Percentiles rank a stretch among this genome's conserved stretches.
These are phyloP conservation scores for Rynchops niger DNA, from an alignment of 2,113 vertebrate species.

Conservation along the genomic window DNA sequence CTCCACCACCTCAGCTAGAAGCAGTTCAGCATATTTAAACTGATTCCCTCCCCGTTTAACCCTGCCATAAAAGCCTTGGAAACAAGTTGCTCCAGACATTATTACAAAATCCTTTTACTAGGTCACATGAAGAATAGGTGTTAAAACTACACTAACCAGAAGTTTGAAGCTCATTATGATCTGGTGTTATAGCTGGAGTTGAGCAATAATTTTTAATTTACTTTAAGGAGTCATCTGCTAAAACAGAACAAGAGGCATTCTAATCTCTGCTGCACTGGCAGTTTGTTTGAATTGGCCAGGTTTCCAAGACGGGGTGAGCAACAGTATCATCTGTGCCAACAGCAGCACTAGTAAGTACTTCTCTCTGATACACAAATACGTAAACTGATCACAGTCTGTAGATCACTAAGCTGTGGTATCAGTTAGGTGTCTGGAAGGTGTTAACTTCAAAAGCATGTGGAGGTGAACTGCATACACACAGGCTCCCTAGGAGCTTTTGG, in stretches of 20 bases:
- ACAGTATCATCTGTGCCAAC: not conserved
- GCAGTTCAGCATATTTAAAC: not conserved
- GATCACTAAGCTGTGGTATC: not conserved
- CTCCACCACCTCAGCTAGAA: not conserved
- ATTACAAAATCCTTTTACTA: not conserved
- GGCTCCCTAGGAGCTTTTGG: accelerated
- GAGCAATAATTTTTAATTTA: not conserved
- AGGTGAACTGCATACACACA: not conserved
- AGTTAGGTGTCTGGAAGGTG: not conserved
- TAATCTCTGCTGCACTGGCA: not conserved
- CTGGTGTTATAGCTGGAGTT: not conserved
- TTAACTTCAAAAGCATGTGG: not conserved
- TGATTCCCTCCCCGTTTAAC: not conserved
- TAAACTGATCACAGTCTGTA: not conserved
- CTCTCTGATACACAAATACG: not conserved
- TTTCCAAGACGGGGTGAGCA: not conserved
- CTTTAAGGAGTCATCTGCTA: not conserved
- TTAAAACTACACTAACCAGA: not conserved
- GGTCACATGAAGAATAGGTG: not conserved
- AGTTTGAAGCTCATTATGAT: not conserved
- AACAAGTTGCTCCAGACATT: not conserved
- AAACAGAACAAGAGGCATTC: not conserved
- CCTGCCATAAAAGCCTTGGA: not conserved
- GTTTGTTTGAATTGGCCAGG: not conserved
- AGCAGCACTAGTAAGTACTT: not conserved